phyloP scores from a whole-genome alignment of 92 coral and sea anemone species.

The Virgularia gustaviana region DNA sequence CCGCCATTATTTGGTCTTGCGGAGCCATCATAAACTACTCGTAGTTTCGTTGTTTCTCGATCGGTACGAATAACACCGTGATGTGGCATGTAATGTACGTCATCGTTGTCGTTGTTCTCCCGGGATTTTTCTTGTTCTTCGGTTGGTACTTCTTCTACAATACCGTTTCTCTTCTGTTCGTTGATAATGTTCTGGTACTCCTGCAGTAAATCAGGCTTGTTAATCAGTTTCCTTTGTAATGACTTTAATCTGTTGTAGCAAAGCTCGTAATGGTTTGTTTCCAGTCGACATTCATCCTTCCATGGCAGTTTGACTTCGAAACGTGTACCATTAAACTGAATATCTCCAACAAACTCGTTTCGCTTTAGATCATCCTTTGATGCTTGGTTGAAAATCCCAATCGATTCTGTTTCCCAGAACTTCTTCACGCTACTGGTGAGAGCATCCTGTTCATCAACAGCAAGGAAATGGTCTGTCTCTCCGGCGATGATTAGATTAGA shows the following conservation, averaged over 20 bases:
- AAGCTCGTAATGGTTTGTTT: not conserved
- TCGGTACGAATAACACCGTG: not conserved
- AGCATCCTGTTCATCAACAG: not conserved
- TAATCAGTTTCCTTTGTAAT: not conserved
- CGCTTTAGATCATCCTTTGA: not conserved
- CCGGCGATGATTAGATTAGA: not conserved
- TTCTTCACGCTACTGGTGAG: not conserved
- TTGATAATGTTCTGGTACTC: not conserved
- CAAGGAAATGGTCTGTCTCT: not conserved
- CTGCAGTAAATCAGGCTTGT: not conserved
- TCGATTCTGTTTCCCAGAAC: not conserved
- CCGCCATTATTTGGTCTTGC: not conserved
- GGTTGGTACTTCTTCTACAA: not conserved
- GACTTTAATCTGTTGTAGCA: not conserved
- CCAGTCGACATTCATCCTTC: not conserved
- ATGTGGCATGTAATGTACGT: not conserved
- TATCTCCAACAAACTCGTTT: not conserved
- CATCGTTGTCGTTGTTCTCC: too few relatives aligned
- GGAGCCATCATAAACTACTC: not conserved
- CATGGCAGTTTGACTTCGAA: not conserved
- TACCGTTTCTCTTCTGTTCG: not conserved
- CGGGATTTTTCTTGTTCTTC: too few relatives aligned
- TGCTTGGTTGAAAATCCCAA: not conserved
- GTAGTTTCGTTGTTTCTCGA: not conserved
- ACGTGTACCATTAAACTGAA: slow-evolving; percentile 2